Evolutionary conservation across 2,113 vertebrate species (phyloP).

Genomic region (Panurus biarmicus): DNA sequence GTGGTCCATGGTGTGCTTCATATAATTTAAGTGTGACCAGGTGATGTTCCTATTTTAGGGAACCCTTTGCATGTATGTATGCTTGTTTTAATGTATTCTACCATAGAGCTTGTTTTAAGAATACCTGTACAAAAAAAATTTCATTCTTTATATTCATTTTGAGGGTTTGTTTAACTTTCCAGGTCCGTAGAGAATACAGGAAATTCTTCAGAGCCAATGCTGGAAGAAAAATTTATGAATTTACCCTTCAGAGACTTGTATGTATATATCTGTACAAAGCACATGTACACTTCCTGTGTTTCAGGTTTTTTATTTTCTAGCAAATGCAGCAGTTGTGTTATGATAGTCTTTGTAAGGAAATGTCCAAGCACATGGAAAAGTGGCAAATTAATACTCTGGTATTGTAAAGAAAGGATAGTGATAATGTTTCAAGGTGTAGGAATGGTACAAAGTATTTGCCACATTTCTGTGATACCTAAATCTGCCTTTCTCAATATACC

Average conservation of each 20-base stretch:
- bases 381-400: background rate
- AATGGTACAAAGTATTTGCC: background rate
- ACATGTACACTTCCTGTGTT: background rate
- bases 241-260: constrained; percentile 94
- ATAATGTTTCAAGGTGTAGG: background rate
- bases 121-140: background rate
- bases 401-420: background rate
- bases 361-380: background rate
- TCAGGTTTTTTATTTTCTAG: background rate
- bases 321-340: background rate
- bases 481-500: background rate
- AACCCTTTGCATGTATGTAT: background rate
- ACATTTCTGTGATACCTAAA: background rate
- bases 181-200: constrained; percentile 96
- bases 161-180: constrained; percentile 46
- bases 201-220: constrained; percentile 98
- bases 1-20: background rate
- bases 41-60: background rate
- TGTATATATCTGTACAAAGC: constrained; percentile 40
- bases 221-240: constrained; percentile 95
- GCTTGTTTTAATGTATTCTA: background rate
- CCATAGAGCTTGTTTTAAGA: background rate
- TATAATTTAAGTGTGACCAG: background rate
- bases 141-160: background rate
- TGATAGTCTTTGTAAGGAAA: background rate